Evolutionary conservation across 2,888 invertebrate species (phyloP), one percentile per base, ranked within the genome.

Genomic region (Phania funesta): DNA sequence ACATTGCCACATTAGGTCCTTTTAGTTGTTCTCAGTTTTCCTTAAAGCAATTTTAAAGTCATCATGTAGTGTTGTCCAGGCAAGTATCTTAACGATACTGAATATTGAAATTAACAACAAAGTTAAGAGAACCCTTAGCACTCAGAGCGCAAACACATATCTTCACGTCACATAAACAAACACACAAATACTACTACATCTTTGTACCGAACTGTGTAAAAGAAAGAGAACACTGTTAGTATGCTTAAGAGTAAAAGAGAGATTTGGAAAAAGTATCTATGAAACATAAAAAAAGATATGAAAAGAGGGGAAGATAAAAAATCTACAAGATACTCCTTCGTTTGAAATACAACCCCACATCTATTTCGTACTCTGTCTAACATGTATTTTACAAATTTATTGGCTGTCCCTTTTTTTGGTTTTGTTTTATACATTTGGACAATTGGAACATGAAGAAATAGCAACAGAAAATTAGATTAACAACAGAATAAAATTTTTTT

Each of bases 51-150:
- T 29, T 60, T 32, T 4, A 20, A 26, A 70, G 50, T 70, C 38
- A 52, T 68, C 26, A 68, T 52, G 58, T 78, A 82, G 75, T 71
- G 78, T 82, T 75, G 82, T 74, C 52, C 1, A 3, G 44, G 74
- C 78, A 82, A 82, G 82, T 82, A 82, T 82, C 82, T 78, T 58
- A 82, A 70, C 68, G 82, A 82, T 82, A 82, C 82, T 82, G 65
- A 82, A 74, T 65, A 46, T 38, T 44, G 16, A 52, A 74, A 22
- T 70, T 16, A 22, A 22, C 9, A 6, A 32, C 26, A 50, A 74
- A 82, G 29, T 18, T 22, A 65, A 78, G 64, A 78, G 70, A 74
- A 70, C 78, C 77, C 58, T 58, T 11, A 26, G 26, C 48, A 44
- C 16, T 65, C 26, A 68, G 2, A 38, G n/a, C 48, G 60, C 7